These are phyloP conservation scores for Pseudomyrmex pallidus DNA, from an alignment of 1,140 invertebrate species.

Conservation along the genomic window DNA sequence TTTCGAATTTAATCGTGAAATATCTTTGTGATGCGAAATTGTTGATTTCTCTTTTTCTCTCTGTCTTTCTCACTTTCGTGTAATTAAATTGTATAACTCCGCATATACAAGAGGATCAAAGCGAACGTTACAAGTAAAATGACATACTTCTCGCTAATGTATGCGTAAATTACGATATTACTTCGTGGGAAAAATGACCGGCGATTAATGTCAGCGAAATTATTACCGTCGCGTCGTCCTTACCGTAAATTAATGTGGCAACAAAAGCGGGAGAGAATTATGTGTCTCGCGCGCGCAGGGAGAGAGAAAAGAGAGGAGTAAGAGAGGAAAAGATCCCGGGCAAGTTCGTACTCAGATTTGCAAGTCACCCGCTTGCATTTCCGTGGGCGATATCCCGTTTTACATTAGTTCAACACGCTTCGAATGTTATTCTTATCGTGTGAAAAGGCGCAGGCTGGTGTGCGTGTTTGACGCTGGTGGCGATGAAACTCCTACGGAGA, in stretches of 20 bases:
- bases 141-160: not conserved
- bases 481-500: slow-evolving; percentile 62
- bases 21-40: slow-evolving; percentile 1
- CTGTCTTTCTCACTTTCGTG: not conserved
- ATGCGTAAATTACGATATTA: slow-evolving; percentile 24
- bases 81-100: slow-evolving; percentile 22
- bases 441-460: slow-evolving; percentile 23
- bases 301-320: too few relatives aligned
- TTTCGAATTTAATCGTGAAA: not conserved
- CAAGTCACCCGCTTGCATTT: slow-evolving; percentile 11
- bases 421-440: slow-evolving; percentile 68
- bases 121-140: not conserved
- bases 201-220: slow-evolving; percentile 24
- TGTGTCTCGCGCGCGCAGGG: slow-evolving; percentile 1
- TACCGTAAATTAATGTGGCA: slow-evolving; percentile 18
- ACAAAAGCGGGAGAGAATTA: slow-evolving; percentile 43
- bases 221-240: slow-evolving; percentile 15
- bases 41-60: not conserved
- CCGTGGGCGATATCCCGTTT: slow-evolving; percentile 68
- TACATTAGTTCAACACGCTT: slow-evolving; percentile 56
- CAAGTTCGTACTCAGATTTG: slow-evolving; percentile 20
- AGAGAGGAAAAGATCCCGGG: slow-evolving; percentile 8
- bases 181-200: slow-evolving; percentile 6
- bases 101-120: slow-evolving; percentile 13
- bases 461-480: slow-evolving; percentile 39